Base-by-base conservation (phyloP, 1,140 invertebrate species). In the Subanguina moxae region DNA sequence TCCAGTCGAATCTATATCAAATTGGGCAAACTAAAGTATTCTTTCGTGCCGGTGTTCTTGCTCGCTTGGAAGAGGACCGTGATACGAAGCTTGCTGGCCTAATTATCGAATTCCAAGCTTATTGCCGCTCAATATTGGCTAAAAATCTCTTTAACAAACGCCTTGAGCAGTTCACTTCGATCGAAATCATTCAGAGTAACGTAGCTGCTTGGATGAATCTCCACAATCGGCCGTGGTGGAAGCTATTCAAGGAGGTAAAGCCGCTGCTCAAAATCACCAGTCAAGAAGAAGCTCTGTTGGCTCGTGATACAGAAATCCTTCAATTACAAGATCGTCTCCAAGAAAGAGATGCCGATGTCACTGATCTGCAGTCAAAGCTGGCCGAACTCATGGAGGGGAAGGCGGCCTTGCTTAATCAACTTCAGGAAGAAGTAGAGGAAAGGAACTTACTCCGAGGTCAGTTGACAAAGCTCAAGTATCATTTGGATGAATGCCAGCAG, bases 11-110 rank as follows among this genome's bases (percentile, higher is more conserved):
- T 84, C 85, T 97, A 17, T 99, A 91, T 84, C 87, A 94, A 56
- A 91, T 97, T 72, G 94, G 94, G 46, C 93, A 96, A 83, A 95
- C 92, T 57, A 97, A 97, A 85, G 94, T 97, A 77, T 97, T 97
- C 87, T 96, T 97, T 88, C 88, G 95, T 70, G 94, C 94, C 76
- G 95, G 96, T 78, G 94, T 99, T 1, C 85, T 99, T 62, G 96
- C 95, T 56, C 93, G 97, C 84, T 85, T 99, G 38, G 96, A 99
- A 86, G 96, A 99, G 84, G 94, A 98, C 84, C 87, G 96, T 52
- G 96, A 99, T 83, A 92, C 95, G 82, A 97, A 98, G 84, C 93
- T 99, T 67, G 96, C 94, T 1, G 94, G 97, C 85, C 86, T 98
- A 64, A 97, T 99, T 76, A 91, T 98, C 1, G 94, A 95, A 83